Conservation (phyloP, 2,113 vertebrate species). For the Canis aureus region DNA sequence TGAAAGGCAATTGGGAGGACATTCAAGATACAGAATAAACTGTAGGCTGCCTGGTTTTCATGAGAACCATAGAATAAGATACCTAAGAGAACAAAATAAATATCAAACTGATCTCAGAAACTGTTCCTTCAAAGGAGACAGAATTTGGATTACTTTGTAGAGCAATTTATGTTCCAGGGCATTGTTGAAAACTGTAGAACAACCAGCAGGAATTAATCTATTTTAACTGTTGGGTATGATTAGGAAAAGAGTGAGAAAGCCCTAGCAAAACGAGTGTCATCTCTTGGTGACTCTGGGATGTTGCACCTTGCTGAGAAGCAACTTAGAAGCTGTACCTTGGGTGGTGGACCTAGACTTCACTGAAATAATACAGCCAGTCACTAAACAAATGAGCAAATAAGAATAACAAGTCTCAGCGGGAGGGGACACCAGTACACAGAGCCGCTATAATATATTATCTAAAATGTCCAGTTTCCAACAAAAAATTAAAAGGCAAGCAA, state of each 20-base stretch:
- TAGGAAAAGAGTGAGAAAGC: not conserved
- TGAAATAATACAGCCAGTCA: not conserved
- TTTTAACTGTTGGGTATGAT: not conserved
- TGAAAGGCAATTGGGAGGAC: not conserved
- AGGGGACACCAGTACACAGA: not conserved
- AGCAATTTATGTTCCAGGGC: not conserved
- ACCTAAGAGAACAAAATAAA: not conserved
- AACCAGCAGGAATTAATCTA: not conserved
- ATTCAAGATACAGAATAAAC: not conserved
- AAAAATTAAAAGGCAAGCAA: not conserved
- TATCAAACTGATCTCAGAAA: not conserved
- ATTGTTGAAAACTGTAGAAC: not conserved
- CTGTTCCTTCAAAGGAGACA: not conserved
- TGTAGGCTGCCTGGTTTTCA: not conserved
- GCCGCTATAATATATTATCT: not conserved
- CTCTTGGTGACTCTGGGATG: not conserved
- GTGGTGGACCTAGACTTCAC: not conserved
- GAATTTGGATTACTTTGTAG: not conserved
- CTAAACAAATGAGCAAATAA: not conserved
- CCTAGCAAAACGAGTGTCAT: not conserved
- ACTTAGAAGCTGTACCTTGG: not conserved
- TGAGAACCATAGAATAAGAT: not conserved
- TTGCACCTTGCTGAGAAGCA: not conserved
- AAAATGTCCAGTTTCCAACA: not conserved
- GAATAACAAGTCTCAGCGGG: not conserved